A percentile compares a stretch with the other conserved stretches of the same genome.
phyloP scores from a whole-genome alignment of 2,888 invertebrate genomes.

The Acleris cristana region DNA sequence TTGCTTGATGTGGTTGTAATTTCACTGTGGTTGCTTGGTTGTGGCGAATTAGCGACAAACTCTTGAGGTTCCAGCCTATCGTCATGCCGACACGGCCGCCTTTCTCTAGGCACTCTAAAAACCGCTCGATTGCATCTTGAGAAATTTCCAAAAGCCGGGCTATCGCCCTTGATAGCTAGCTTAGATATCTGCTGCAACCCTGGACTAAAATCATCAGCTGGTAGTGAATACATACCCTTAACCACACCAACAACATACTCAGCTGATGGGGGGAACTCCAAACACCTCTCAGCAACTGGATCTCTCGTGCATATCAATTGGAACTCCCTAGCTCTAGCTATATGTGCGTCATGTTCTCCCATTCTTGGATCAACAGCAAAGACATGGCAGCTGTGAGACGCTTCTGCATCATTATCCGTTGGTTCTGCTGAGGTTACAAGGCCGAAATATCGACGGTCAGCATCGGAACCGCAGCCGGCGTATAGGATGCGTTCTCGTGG shows the following conservation, averaged over 20 bases:
- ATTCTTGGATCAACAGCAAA: constrained; percentile 96
- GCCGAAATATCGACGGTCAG: constrained; percentile 96
- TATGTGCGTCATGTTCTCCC: constrained; percentile 91
- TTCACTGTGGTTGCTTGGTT: constrained; percentile 92
- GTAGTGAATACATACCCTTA: constrained; percentile 88
- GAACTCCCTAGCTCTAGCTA: constrained; percentile 91
- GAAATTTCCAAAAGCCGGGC: constrained; percentile 72
- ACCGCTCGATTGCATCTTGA: constrained; percentile 67
- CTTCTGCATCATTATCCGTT: constrained; percentile 67
- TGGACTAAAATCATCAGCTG: constrained; percentile 74
- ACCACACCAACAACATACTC: constrained; percentile 89
- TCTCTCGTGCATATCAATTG: constrained; percentile 93
- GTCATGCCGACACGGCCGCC: constrained; percentile 65
- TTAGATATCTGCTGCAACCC: constrained; percentile 73
- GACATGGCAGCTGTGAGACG: constrained; percentile 96
- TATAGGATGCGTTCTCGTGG: constrained; percentile 93
- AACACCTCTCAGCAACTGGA: constrained; percentile 89
- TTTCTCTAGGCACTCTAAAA: constrained; percentile 64
- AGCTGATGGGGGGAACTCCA: constrained; percentile 95
- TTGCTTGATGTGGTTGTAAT: constrained; percentile 94
- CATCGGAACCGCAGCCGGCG: constrained; percentile 95
- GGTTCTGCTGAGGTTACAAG: constrained; percentile 93
- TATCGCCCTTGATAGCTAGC: constrained; percentile 72
- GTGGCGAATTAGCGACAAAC: constrained; percentile 90
- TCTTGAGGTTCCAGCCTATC: constrained; percentile 75